phyloP scores from a whole-genome alignment of 2,888 invertebrate genomes.

The Entomobrya proxima region DNA sequence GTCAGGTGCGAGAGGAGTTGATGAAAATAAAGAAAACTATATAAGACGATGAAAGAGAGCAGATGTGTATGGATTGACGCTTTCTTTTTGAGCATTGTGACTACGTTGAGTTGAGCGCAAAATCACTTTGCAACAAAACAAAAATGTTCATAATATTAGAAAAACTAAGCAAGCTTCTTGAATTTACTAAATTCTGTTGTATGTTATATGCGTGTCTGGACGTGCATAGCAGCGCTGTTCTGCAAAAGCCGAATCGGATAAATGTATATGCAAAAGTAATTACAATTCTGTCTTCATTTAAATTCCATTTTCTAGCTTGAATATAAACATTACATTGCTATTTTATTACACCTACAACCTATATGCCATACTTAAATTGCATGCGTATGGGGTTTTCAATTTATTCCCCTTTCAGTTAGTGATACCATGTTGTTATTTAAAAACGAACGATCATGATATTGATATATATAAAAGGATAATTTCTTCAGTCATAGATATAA shows the following conservation, averaged over 20 bases:
- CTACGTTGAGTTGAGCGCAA: too few species aligned
- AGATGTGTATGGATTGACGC: too few species aligned
- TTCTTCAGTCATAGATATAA: conserved; percentile 51
- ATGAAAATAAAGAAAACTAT: conserved; percentile 8
- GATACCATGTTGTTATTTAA: conserved; percentile 49
- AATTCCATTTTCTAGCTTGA: conserved; percentile 60
- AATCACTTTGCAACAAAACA: too few species aligned
- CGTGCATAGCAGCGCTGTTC: too few species aligned
- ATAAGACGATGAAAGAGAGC: conserved; percentile 5
- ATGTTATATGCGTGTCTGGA: too few species aligned
- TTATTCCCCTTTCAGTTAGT: conserved; percentile 39
- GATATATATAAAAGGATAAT: conserved; percentile 51
- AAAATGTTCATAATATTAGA: too few species aligned
- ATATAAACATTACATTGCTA: conserved; percentile 52
- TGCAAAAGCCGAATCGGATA: conserved; percentile 43
- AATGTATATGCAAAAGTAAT: conserved; percentile 62
- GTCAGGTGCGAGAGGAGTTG: conserved; percentile 53
- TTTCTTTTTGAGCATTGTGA: too few species aligned
- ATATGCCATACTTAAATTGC: too few species aligned
- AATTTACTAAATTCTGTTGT: too few species aligned
- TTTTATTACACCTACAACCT: background rate
- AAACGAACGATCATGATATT: background rate
- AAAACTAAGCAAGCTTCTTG: too few species aligned
- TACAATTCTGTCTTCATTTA: conserved; percentile 67
- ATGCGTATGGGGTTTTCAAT: too few species aligned